Evolutionary conservation across 2,113 vertebrate species (phyloP), one percentile per base, ranked within the genome.

Genomic region (Microcebus ravelobensis): DNA sequence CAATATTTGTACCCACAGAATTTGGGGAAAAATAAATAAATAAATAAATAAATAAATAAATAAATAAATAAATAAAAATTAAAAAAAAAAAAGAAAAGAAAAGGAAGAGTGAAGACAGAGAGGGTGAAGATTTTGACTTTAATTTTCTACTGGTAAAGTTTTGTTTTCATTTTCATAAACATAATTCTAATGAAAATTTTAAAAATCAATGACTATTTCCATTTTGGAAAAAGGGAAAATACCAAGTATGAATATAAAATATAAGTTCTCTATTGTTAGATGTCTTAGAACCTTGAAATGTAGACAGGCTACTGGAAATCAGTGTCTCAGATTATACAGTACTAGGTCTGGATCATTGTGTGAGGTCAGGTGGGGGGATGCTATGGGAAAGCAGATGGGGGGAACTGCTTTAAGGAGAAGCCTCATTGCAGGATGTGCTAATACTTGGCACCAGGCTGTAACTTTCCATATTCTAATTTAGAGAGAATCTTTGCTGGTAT

Each of bases 131-230:
- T 88, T 55, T 88, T 83, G 5, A 88, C 10, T 90, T 93, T 86
- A 76, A 52, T 67, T 95, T 94, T 88, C n/a, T 20, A 65, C 36
- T 83, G 27, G 8, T 79, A 91, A 83, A 87, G 45, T 77, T 77
- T 76, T 85, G 11, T 70, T 90, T 95, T 83, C 3, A 27, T 83
- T 76, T 68, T 50, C n/a, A 83, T 65, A 87, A 95, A 82, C 39
- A 70, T 57, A 57, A 57, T 73, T 91, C 7, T 87, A 84, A 87
- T 21, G 27, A 39, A 71, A 73, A 17, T 15, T 88, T 71, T 21
- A 83, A 93, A 90, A 77, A 68, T 27, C 36, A 77, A 59, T 73
- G 29, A 17, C 48, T 63, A 74, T 63, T 68, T 68, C 65, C 68
- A 71, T 55, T 25, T 36, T 15, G 3, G 12, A 73, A 21, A 61